Conservation (phyloP, 2,797 vertebrate species). For the Halcyon leucocephala region DNA sequence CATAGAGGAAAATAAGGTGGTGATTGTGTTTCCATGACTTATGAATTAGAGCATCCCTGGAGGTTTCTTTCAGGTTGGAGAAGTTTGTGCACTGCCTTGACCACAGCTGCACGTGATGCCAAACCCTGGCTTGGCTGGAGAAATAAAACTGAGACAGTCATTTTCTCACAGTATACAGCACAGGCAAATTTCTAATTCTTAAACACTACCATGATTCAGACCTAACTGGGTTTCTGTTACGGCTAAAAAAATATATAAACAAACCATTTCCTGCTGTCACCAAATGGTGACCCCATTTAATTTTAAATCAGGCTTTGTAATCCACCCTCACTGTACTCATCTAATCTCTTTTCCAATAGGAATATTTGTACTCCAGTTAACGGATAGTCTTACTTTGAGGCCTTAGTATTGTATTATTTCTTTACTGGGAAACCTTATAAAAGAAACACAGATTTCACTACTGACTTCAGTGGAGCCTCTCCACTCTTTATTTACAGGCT, state of each 20-base stretch:
- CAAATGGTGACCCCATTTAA: neutral
- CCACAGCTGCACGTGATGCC: neutral
- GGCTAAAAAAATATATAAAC: neutral
- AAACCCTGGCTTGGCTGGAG: neutral
- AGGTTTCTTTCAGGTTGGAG: neutral
- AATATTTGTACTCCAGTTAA: neutral
- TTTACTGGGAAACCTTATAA: neutral
- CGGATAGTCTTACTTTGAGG: neutral
- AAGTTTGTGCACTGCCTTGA: neutral
- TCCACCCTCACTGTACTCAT: neutral
- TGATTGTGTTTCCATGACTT: neutral
- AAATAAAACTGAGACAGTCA: neutral
- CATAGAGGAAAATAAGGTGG: neutral
- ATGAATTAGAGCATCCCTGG: neutral
- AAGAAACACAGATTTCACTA: neutral
- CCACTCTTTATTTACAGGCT: neutral
- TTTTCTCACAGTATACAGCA: neutral
- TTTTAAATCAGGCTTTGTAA: neutral
- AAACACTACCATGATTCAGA: neutral
- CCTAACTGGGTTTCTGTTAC: neutral
- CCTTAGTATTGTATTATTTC: neutral
- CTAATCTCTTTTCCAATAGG: neutral
- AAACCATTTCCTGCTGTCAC: neutral
- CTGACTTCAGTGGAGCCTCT: neutral
- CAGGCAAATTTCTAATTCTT: neutral